Base-by-base conservation (phyloP, 2,113 vertebrate genomes). In the Mus spicilegus region DNA sequence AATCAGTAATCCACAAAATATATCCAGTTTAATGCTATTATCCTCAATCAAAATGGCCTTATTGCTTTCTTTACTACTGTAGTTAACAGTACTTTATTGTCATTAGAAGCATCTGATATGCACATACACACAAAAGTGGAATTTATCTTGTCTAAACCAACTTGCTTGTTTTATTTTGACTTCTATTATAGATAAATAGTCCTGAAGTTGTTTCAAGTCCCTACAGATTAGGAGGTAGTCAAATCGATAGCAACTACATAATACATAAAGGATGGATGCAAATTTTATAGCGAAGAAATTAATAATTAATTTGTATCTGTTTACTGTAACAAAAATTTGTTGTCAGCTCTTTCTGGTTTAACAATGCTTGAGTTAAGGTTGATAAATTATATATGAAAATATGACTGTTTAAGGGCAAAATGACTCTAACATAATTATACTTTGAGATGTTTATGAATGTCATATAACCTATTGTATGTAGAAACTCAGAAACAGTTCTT, bases 181-280 rank as follows among this genome's bases (percentile, higher is more conserved):
- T 96, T n/a, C 4, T 96, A 33, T 96, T 95, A 90, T 86, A 95
- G 75, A 95, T 91, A 98, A 97, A 98, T 92, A 95, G 91, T 94
- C 86, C 70, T 88, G 56, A 87, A 97, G 94, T 97, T 56, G 96
- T 58, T 85, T 33, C 95, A 93, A 96, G 86, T 92, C 75, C 89
- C 97, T 56, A 95, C 54, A 96, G 94, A 97, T 95, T 96, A 96
- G 67, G 97, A 91, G 81, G 92, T 19, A 97, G 81, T 95, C 91
- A 81, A 98, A 98, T 98, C 98, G 95, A 98, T 98, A 98, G 11
- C 61, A 94, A 81, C 94, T 98, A 98, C 96, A 98, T 98, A 98
- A 98, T 98, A 98, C 73, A 98, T 97, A 98, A 98, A 97, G 94
- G 94, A 97, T 93, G 92, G 82, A 97, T 96, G 61, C 73, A 98